Evolutionary conservation across 2,888 invertebrate species (phyloP).

Genomic region (Ochropacha duplaris): DNA sequence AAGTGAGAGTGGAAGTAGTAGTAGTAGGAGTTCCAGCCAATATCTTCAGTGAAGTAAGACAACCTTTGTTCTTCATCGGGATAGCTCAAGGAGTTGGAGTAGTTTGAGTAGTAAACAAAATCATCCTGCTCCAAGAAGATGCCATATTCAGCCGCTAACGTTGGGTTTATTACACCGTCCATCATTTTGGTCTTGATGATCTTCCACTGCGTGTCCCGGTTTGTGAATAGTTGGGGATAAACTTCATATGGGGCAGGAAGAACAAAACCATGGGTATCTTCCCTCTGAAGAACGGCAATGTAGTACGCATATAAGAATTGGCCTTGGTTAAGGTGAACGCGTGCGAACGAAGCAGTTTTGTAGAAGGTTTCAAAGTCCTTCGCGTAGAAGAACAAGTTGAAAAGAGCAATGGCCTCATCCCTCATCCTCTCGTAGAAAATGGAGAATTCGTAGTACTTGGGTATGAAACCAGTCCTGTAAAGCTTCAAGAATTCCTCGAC

Average conservation of each 20-base stretch:
- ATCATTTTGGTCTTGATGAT: conserved; percentile 71
- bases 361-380: conserved; percentile 85
- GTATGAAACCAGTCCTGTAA: conserved; percentile 71
- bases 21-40: conserved; percentile 86
- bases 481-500: conserved; percentile 67
- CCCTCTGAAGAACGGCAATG: conserved; percentile 83
- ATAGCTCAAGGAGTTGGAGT: conserved; percentile 77
- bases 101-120: conserved; percentile 83
- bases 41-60: conserved; percentile 87
- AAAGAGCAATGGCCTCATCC: conserved; percentile 78
- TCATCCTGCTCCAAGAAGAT: conserved; percentile 63
- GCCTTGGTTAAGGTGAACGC: conserved; percentile 83
- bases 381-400: conserved; percentile 82
- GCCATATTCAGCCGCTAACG: conserved; percentile 59
- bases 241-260: conserved; percentile 88
- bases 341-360: conserved; percentile 81
- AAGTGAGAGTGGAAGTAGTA: conserved; percentile 84
- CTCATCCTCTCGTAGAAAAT: conserved; percentile 70
- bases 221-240: conserved; percentile 85
- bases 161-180: conserved; percentile 45
- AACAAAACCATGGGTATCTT: conserved; percentile 81
- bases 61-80: conserved; percentile 83
- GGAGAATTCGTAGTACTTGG: conserved; percentile 77
- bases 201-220: conserved; percentile 78
- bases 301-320: conserved; percentile 85